These are phyloP conservation scores for Edolisoma coerulescens DNA, from an alignment of 2,113 vertebrate species.

Conservation along the genomic window DNA sequence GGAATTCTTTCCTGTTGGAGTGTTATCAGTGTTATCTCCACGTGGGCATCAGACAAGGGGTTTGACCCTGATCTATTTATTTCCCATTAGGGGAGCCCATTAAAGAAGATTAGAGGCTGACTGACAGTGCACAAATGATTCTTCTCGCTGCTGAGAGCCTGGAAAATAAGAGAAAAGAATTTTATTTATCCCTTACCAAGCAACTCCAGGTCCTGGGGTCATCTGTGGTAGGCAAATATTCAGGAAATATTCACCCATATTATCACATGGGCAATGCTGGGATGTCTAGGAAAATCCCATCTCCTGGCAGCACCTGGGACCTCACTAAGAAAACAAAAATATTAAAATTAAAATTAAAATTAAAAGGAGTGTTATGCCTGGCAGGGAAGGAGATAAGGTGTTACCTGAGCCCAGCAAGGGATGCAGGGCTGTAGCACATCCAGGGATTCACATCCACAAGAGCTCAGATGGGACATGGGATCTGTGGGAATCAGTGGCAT, in stretches of 20 bases:
- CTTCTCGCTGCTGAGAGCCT: background rate
- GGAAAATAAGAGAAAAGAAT: background rate
- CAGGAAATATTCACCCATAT: background rate
- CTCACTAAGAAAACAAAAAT: background rate
- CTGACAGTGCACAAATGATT: background rate
- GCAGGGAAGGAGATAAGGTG: background rate
- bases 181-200: background rate
- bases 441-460: background rate
- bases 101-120: background rate
- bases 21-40: background rate
- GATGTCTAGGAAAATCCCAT: background rate
- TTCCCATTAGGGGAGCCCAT: background rate
- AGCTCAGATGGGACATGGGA: background rate
- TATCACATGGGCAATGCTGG: background rate
- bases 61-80: background rate
- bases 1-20: background rate
- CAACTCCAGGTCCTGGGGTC: background rate
- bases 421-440: background rate
- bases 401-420: background rate
- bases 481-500: background rate
- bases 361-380: background rate
- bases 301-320: background rate
- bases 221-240: fast-evolving
- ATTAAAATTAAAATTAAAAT: too few relatives aligned
- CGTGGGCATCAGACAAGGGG: background rate